A percentile compares a stretch with the other conserved stretches of the same genome.
Evolutionary conservation across 2,888 invertebrate genomes (phyloP).

Genomic region (Melipona bicolor): DNA sequence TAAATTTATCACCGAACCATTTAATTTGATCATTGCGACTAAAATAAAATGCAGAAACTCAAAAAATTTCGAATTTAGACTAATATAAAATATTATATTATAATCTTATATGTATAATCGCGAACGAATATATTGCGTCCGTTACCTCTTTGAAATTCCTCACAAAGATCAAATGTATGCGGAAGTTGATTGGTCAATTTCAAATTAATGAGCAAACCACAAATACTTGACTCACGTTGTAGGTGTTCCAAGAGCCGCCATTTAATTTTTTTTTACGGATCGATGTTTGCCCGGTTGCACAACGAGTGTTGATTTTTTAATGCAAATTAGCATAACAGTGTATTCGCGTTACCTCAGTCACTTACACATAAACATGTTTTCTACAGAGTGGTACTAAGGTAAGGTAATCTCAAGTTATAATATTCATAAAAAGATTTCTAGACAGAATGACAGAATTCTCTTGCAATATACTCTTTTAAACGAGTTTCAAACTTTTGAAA

Average conservation of each 20-base stretch:
- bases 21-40: too few relatives aligned
- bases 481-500: neutral
- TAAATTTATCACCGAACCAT: slow-evolving; percentile 6
- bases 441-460: neutral
- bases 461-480: neutral
- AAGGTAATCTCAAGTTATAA: neutral
- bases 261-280: slow-evolving; percentile 19
- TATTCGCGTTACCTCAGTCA: neutral
- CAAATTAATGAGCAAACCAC: neutral
- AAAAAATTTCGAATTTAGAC: neutral
- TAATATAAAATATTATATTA: neutral
- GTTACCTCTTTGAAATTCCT: neutral
- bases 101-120: neutral
- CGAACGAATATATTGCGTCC: neutral
- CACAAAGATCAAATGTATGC: neutral
- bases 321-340: slow-evolving; percentile 41
- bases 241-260: neutral
- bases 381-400: neutral
- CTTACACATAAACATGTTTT: slow-evolving; percentile 14
- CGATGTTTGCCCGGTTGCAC: slow-evolving; percentile 31
- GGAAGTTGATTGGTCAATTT: neutral
- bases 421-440: neutral
- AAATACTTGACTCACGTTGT: neutral
- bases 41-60: neutral
- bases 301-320: slow-evolving; percentile 46